Conservation (phyloP, 2,888 invertebrate genomes). For the Acanthococcus lagerstroemiae region DNA sequence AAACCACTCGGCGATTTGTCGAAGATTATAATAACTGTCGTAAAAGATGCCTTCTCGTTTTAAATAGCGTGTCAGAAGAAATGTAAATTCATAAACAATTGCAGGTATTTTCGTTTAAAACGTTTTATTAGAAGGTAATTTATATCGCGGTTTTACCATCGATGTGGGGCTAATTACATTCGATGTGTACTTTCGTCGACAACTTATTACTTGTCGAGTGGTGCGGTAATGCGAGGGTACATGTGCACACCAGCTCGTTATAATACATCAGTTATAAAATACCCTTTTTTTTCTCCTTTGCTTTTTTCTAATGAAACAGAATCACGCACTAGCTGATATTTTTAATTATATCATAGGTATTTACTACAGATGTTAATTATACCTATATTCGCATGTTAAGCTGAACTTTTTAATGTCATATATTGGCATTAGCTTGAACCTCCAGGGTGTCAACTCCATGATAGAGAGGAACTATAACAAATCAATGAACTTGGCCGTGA, state of each 20-base stretch:
- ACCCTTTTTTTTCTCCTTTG: not conserved
- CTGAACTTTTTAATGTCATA: too few relatives aligned
- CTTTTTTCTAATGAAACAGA: too few relatives aligned
- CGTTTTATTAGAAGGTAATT: not conserved
- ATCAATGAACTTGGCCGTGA: too few relatives aligned
- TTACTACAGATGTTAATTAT: too few relatives aligned
- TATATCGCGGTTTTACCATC: not conserved
- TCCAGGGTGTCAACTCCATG: too few relatives aligned
- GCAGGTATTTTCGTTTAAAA: not conserved
- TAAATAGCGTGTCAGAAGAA: not conserved
- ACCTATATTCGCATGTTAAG: too few relatives aligned
- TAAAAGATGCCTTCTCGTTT: not conserved
- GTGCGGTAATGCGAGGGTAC: not conserved
- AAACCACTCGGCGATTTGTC: not conserved
- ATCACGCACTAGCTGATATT: too few relatives aligned
- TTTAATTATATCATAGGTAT: too few relatives aligned
- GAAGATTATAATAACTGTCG: not conserved
- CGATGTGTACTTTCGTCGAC: not conserved
- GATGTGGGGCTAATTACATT: not conserved
- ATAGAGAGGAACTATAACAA: too few relatives aligned
- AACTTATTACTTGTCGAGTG: not conserved
- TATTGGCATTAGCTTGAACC: too few relatives aligned
- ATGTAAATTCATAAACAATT: not conserved
- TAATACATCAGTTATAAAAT: not conserved
- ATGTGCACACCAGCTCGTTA: not conserved